Evolutionary conservation across 1,140 invertebrate genomes (phyloP).

Genomic region (Papilio dardanus): DNA sequence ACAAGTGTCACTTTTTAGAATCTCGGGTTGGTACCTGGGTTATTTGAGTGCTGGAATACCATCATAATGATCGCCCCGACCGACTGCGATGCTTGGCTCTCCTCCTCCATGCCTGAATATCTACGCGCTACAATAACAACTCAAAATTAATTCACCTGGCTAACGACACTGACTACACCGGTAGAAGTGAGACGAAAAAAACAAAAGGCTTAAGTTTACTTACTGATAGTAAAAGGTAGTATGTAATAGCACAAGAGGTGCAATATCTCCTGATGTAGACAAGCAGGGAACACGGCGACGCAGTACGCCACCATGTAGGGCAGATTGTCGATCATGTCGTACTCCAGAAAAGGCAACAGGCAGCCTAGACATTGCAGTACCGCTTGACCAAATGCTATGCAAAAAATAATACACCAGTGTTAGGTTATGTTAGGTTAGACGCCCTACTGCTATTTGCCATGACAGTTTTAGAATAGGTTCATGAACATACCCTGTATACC

Average conservation of each 20-base stretch:
- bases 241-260: conserved; percentile 98
- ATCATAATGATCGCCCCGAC: conserved; percentile 98
- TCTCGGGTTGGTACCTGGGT: conserved; percentile 86
- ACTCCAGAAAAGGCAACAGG: conserved; percentile 97
- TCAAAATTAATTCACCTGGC: no score
- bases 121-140: conserved; percentile 83
- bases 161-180: not conserved
- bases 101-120: conserved; percentile 86
- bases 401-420: not conserved
- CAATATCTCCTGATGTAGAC: conserved; percentile 97
- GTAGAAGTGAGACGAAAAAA: no score
- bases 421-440: not conserved
- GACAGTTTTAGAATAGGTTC: not conserved
- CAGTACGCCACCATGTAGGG: conserved; percentile 97
- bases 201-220: conserved; percentile 65
- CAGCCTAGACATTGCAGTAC: conserved; percentile 95
- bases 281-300: conserved; percentile 94
- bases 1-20: no score
- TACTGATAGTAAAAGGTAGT: conserved; percentile 97
- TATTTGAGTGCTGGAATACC: conserved; percentile 97
- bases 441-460: not conserved
- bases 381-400: conserved; percentile 93
- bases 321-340: conserved; percentile 97
- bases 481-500: conserved; percentile 88
- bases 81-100: conserved; percentile 95